Base-by-base conservation (phyloP, 2,113 vertebrate genomes). In the Rattus norvegicus region DNA sequence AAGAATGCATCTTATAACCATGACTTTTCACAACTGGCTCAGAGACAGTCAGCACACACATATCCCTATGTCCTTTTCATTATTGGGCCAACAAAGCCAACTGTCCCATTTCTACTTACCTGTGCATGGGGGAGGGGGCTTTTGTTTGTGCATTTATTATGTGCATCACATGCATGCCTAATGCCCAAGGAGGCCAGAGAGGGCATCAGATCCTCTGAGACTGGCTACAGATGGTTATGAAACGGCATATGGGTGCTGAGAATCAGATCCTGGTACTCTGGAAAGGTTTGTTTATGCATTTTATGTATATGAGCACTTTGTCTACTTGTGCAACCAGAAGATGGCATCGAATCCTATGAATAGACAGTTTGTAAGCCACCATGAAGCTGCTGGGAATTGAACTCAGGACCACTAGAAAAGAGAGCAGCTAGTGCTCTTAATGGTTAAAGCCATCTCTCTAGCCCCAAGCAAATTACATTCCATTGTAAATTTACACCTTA, bases 1-100 rank as follows among this genome's bases (percentile, higher is more conserved):
- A 93, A 96, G 20, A 96, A 4, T 73, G 96, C 6, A 98, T 86
- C 97, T 97, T 19, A 94, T 61, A 96, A 95, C 43, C 43, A 96
- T 4, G 90, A 90, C 81, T n/a, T 95, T 94, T 80, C 39, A 96
- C 8, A 52, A 16, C 43, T 90, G 92, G n/a, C 26, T 96, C 95
- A 92, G 93, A 96, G 33, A 88, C 49, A 96, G 88, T 36, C 54
- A 95, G n/a, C 24, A 88, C 47, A 49, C 8, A 92, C 24, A 81
- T 43, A 88, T 39, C 30, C 19, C 72, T 84, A 1, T 33, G 2
- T 33, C 65, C 33, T 84, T 30, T 86, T 95, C 59, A 83, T 83
- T 89, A 77, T 16, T 65, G 2, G 90, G 67, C 52, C 69, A 92
- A n/a, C 28, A 91, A 1, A 91, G 30, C 47, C 70, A 88, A 56